Conservation (phyloP, 2,113 vertebrate species). For the Tachycineta bicolor region DNA sequence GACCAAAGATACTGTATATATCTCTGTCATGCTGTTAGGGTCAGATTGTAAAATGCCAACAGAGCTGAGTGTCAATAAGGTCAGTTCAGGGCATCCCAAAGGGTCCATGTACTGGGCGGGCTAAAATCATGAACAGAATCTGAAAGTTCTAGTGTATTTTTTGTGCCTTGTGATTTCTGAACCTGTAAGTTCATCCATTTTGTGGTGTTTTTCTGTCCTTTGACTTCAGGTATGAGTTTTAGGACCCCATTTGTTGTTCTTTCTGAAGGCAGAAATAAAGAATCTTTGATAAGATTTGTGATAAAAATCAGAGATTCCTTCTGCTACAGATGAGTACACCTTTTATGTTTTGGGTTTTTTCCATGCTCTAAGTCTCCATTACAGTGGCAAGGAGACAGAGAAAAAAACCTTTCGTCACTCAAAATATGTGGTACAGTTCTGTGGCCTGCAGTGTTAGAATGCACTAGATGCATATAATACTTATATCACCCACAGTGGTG, state of each 20-base stretch:
- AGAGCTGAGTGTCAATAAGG: neutral
- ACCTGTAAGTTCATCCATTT: neutral
- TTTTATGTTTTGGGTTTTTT: neutral
- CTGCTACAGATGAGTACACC: neutral
- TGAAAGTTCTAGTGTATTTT: neutral
- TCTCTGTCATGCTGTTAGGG: neutral
- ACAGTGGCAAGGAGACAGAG: neutral
- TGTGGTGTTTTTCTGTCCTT: neutral
- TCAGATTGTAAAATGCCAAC: neutral
- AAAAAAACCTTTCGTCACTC: neutral
- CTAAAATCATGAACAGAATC: neutral
- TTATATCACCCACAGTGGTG: neutral
- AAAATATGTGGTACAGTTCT: neutral
- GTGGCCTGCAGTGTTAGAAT: neutral
- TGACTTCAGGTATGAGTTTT: neutral
- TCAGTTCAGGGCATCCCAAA: neutral
- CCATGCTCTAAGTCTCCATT: neutral
- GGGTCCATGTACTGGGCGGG: neutral
- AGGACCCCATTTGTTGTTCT: neutral
- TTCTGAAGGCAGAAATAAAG: neutral
- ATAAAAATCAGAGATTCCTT: neutral
- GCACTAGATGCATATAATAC: neutral
- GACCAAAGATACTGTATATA: neutral
- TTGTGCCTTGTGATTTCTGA: neutral
- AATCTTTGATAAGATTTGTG: neutral